Evolutionary conservation across 2,888 invertebrate species (phyloP).

Genomic region (Subacronicta megacephala): DNA sequence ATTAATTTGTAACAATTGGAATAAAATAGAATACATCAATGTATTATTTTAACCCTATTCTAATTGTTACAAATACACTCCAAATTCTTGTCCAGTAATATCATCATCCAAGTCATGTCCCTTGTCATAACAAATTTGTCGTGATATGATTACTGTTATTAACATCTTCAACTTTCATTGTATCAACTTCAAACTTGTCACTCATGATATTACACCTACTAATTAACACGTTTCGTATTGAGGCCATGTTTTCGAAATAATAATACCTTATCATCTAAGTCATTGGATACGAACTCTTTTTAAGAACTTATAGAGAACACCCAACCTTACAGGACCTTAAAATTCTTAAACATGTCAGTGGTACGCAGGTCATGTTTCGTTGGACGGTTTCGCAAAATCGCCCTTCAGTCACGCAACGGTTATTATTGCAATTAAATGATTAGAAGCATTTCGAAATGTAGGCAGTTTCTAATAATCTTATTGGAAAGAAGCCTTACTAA

Average conservation of each 20-base stretch:
- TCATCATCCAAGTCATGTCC: conserved; percentile 15
- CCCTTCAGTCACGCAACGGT: conserved; percentile 68
- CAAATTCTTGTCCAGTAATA: not conserved
- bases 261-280: conserved; percentile 60
- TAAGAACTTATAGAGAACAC: conserved; percentile 12
- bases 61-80: not conserved
- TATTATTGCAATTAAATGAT: conserved; percentile 69
- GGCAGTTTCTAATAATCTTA: conserved; percentile 41
- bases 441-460: conserved; percentile 57
- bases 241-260: conserved; percentile 62
- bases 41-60: not conserved
- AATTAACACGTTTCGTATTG: conserved; percentile 59
- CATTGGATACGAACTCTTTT: conserved; percentile 56
- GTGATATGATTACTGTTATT: conserved; percentile 22
- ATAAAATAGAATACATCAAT: too few relatives aligned
- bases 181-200: conserved; percentile 31
- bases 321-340: conserved; percentile 17
- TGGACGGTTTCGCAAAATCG: conserved; percentile 42
- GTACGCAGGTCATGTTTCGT: not conserved
- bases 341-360: not conserved
- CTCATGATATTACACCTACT: conserved; percentile 35
- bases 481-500: conserved; percentile 37
- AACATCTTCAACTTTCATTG: conserved; percentile 36
- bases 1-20: too few relatives aligned
- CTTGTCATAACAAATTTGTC: conserved; percentile 42